Evolutionary conservation across 2,797 vertebrate genomes (phyloP), one percentile per base, ranked within the genome.

Genomic region (Hipposideros larvatus): DNA sequence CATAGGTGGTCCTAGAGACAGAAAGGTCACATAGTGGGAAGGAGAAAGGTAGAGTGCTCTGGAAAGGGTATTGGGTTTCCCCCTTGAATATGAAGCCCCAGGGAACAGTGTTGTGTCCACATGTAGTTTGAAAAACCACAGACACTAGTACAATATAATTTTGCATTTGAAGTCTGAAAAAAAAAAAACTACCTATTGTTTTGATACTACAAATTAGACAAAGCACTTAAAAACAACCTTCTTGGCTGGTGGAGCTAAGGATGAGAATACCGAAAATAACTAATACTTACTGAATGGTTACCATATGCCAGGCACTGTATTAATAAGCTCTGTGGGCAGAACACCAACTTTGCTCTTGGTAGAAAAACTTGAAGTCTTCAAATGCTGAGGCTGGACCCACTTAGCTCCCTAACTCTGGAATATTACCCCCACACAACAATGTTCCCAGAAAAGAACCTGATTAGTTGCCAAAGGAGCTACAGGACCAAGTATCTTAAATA

Each of bases 141-240:
- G n/a, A 77, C 41, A 85, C 26, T 87, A 95, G 70, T n/a, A 87
- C 14, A 90, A 83, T 59, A 53, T 61, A 84, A 95, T 63, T 91
- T 82, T 96, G 65, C 43, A 80, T 84, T 3, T 79, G 41, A 90
- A 74, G 90, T 92, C 59, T 87, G 51, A 21, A 57, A 41, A 28
- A 21, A 57, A 41, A 28, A 31, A 43, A 66, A 22, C 34, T 78
- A 26, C 9, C 28, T 88, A 65, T 24, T 74, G 31, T 63, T 94
- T 77, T 66, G 34, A 82, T 43, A 77, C 37, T 65, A 80, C 19
- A 66, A 73, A 78, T n/a, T 59, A 73, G 73, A 95, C 31, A 89
- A 78, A 74, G 34, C 21, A 65, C 73, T 86, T 46, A 71, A 85
- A 77, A 66, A 82, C 57, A 31, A 65, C 19, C 43, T 86, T 92